Evolutionary conservation across 2,888 invertebrate genomes (phyloP).

Genomic region (Sisyra nigra): DNA sequence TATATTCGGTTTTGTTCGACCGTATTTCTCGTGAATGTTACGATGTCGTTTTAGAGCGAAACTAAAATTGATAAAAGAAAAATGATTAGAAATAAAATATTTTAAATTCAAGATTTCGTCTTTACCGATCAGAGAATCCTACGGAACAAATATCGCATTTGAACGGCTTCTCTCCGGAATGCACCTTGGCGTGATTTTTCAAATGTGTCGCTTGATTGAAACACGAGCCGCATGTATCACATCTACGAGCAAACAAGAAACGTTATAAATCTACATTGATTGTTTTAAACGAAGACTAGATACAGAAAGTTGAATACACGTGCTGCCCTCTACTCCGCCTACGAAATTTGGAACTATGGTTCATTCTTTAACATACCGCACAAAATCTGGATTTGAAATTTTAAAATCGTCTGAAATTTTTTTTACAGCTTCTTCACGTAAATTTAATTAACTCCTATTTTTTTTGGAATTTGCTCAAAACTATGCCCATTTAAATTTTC

Average conservation of each 20-base stretch:
- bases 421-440: too few species aligned
- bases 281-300: not conserved
- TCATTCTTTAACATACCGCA: too few species aligned
- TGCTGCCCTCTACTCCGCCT: not conserved
- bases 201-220: constrained; percentile 81
- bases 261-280: not conserved
- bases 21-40: constrained; percentile 79
- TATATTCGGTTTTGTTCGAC: constrained; percentile 34
- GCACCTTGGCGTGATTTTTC: constrained; percentile 76
- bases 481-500: too few species aligned
- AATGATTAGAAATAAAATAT: not conserved
- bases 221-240: constrained; percentile 76
- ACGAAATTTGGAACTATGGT: too few species aligned
- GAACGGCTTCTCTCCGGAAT: constrained; percentile 68
- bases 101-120: not conserved
- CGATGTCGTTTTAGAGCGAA: constrained; percentile 75
- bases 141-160: constrained; percentile 74
- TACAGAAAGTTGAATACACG: not conserved
- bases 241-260: constrained; percentile 36
- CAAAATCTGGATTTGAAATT: too few species aligned
- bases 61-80: constrained; percentile 15
- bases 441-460: too few species aligned
- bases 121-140: constrained; percentile 60
- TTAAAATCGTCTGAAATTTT: too few species aligned
- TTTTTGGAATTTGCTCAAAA: too few species aligned